phyloP scores from a whole-genome alignment of 2,113 vertebrate genomes.

The Atlantisia rogersi region DNA sequence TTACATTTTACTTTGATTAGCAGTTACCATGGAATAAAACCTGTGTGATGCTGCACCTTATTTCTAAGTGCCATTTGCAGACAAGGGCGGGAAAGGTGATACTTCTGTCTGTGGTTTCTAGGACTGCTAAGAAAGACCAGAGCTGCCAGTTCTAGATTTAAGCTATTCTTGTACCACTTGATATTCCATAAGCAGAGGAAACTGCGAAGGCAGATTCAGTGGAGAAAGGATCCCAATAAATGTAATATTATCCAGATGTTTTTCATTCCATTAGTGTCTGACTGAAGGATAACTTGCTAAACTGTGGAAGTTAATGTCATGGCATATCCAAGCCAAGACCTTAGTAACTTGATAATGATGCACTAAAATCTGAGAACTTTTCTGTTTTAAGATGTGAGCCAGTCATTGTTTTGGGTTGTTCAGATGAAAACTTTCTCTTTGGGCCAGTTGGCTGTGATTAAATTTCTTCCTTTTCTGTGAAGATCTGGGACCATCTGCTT shows the following conservation, averaged over 20 bases:
- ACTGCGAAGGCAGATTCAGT: neutral
- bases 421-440: neutral
- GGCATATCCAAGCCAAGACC: neutral
- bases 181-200: neutral
- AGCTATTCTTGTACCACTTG: neutral
- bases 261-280: conserved; percentile 5
- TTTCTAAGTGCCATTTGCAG: neutral
- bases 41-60: neutral
- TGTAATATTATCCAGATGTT: conserved; percentile 35
- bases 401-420: neutral
- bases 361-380: conserved; percentile 10
- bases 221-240: conserved; percentile 23
- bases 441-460: neutral
- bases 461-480: neutral
- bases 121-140: neutral
- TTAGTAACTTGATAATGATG: neutral
- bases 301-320: neutral
- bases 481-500: neutral
- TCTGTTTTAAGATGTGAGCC: neutral
- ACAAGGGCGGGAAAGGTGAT: neutral
- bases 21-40: neutral
- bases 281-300: neutral
- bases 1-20: neutral
- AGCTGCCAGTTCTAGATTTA: neutral
- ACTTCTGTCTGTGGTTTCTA: neutral